Base-by-base conservation (phyloP, 2,888 invertebrate genomes). In the Tanypteryx hageni region DNA sequence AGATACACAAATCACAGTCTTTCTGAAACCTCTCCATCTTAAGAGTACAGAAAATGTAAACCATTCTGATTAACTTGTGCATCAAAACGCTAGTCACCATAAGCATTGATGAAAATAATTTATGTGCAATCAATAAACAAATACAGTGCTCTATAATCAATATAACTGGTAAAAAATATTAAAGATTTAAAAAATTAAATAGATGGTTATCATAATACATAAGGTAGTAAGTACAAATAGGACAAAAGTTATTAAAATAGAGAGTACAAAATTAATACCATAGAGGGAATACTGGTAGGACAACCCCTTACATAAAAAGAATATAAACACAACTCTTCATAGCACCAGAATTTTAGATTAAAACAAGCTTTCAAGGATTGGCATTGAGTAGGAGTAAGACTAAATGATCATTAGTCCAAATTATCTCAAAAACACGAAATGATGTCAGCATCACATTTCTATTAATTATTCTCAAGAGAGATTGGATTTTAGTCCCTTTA, bases 1-100 rank as follows among this genome's bases (percentile, higher is more conserved):
- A 89, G 64, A n/a, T 11, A 27, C 86, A 27, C 89, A 89, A 89
- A 89, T 89, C 89, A 89, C 89, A 89, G 89, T 89, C 89, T 64
- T 59, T 89, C 89, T 61, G 14, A 89, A 64, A 64, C 89, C 61
- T 89, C 89, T 68, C 89, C 64, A 44, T 89, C 27, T 68, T 44
- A 89, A 64, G 44, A 64, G 89, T 64, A 89, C 64, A 18, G 76
- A 76, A 76, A 76, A 76, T 76, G 27, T 44, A 44, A 44, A 44
- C 44, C 76, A 76, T 76, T 76, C 76, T 76, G 22, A 27, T 27
- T 27, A 27, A 76, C 76, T 27, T 27, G 22, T 14, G 27, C 76
- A 27, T 76, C 76, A 76, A 76, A 76, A 27, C 22, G 22, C 76
- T 76, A 76, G 27, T 76, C 76, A 76, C 76, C 76, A 76, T 27